phyloP scores from a whole-genome alignment of 2,113 vertebrate genomes.

The Petromus typicus region DNA sequence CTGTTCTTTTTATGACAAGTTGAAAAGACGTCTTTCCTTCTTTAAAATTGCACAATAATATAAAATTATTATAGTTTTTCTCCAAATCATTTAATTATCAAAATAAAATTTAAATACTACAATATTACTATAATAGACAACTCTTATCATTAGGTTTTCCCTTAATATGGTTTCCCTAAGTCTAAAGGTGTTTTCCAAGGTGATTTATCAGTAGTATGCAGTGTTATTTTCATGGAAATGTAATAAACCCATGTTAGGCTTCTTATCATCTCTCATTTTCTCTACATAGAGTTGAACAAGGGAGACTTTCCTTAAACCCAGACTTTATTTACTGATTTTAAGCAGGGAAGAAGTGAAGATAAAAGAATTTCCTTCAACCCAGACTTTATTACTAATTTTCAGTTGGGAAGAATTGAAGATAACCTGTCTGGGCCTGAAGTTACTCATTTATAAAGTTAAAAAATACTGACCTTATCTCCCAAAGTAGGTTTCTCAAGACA shows the following conservation, averaged over 20 bases:
- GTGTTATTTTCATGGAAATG: background rate
- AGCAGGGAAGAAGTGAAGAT: background rate
- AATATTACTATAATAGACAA: background rate
- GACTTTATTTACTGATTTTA: background rate
- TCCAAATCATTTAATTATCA: background rate
- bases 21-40: background rate
- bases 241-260: background rate
- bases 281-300: background rate
- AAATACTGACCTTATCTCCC: background rate
- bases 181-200: background rate
- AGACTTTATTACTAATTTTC: background rate
- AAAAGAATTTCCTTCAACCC: background rate
- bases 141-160: background rate
- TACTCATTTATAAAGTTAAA: background rate
- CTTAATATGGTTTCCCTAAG: background rate
- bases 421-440: background rate
- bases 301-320: background rate
- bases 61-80: background rate
- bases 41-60: background rate
- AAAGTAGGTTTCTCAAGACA: background rate
- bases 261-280: background rate
- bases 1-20: background rate
- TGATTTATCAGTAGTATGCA: background rate
- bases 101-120: background rate
- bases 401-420: background rate